A percentile compares a stretch with the other conserved stretches of the same genome.
Conservation (phyloP, 2,113 vertebrate genomes). For the Catharus minimus region DNA sequence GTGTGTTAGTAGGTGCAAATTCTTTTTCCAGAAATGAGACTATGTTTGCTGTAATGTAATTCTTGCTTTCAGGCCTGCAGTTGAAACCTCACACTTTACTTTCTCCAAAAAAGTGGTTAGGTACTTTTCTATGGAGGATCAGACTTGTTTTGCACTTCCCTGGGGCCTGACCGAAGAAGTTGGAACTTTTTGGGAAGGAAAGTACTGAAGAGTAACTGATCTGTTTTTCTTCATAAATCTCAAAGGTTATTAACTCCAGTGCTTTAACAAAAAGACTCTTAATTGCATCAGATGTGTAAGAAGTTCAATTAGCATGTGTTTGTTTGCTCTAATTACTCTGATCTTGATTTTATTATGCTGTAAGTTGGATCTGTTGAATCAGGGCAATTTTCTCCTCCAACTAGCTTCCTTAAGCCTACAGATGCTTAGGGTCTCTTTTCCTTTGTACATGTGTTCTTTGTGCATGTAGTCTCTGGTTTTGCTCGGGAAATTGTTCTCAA, state of each 20-base stretch:
- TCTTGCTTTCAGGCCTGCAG: background rate
- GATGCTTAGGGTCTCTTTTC: background rate
- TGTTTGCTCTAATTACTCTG: background rate
- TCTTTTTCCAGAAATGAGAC: background rate
- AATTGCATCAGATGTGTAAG: background rate
- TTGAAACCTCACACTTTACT: background rate
- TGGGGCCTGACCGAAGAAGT: background rate
- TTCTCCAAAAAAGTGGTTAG: background rate
- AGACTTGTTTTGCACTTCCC: background rate
- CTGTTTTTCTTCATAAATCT: background rate
- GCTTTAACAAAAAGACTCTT: background rate
- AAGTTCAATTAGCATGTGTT: background rate
- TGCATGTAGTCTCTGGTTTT: background rate
- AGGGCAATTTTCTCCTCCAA: background rate
- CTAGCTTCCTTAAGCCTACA: background rate
- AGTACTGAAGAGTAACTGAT: fast-evolving
- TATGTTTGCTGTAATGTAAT: background rate
- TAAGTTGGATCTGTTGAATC: background rate
- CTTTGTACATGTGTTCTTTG: background rate
- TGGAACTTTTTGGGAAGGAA: background rate
- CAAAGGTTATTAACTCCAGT: background rate
- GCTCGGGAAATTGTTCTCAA: background rate
- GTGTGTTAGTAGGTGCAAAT: background rate
- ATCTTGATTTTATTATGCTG: background rate
- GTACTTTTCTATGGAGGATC: background rate